phyloP scores from a whole-genome alignment of 2,113 vertebrate species.

The Nymphicus hollandicus region DNA sequence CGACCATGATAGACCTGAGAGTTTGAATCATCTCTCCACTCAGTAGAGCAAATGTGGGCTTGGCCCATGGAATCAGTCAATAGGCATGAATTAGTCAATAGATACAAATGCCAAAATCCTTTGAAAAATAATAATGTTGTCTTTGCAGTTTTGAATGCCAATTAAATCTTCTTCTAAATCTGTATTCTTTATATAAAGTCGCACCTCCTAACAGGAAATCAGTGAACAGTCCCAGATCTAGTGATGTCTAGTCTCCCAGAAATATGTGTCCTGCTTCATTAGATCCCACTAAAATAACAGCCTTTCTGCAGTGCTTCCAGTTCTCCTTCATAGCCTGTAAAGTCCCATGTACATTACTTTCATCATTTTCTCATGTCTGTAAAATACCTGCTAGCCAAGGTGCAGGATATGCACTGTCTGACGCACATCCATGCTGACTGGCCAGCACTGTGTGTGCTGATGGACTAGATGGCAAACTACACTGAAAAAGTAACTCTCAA shows the following conservation, averaged over 20 bases:
- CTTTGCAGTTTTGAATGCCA: neutral
- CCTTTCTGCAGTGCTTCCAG: neutral
- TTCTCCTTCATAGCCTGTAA: neutral
- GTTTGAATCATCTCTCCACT: neutral
- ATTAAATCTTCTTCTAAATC: neutral
- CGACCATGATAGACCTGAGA: neutral
- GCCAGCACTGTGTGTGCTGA: neutral
- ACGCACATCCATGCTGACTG: neutral
- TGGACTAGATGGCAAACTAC: neutral
- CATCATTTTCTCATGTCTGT: neutral
- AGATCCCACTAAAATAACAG: neutral
- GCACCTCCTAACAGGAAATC: neutral
- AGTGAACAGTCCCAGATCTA: neutral
- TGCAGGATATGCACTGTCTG: fast-evolving
- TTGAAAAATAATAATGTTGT: neutral
- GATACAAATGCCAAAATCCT: neutral
- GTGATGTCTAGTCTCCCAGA: neutral
- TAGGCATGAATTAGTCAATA: neutral
- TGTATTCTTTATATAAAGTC: neutral
- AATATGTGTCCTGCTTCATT: neutral
- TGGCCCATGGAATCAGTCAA: neutral
- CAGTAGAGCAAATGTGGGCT: neutral
- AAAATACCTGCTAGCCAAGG: neutral
- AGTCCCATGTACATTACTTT: neutral
- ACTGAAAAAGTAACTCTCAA: neutral